These are phyloP conservation scores for Tricholaema leucomelas DNA, from an alignment of 2,113 vertebrate genomes.

Conservation along the genomic window DNA sequence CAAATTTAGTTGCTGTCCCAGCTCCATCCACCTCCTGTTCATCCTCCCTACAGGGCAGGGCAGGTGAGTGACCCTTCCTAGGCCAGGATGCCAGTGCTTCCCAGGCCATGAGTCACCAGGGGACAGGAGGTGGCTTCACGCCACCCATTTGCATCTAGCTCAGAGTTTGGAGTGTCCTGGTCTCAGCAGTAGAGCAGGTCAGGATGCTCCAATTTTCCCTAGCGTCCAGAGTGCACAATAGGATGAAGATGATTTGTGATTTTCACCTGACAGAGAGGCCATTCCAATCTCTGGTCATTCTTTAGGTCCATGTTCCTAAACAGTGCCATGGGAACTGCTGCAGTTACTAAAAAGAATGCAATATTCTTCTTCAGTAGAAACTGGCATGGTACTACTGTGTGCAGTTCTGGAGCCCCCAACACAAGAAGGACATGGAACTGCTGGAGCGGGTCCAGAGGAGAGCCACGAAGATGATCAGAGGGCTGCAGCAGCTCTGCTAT, in stretches of 20 bases:
- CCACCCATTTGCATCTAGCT: background rate
- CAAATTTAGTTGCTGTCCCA: background rate
- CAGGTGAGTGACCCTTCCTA: conserved; percentile 4
- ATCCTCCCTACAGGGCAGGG: conserved; percentile 11
- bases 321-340: background rate
- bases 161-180: background rate
- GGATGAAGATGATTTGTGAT: background rate
- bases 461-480: no score
- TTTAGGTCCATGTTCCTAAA: background rate
- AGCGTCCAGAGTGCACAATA: background rate
- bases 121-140: background rate
- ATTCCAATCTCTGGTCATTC: background rate
- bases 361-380: background rate
- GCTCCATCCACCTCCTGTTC: background rate
- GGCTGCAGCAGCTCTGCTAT: no score
- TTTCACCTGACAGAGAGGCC: background rate
- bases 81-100: conserved; percentile 23
- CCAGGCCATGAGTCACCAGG: background rate
- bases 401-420: no score
- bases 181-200: background rate
- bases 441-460: no score
- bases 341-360: background rate
- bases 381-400: background rate
- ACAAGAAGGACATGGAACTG: no score
- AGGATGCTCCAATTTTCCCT: background rate